These are phyloP conservation scores for Virgularia gustaviana DNA, from an alignment of 92 coral and sea anemone species.

Conservation along the genomic window DNA sequence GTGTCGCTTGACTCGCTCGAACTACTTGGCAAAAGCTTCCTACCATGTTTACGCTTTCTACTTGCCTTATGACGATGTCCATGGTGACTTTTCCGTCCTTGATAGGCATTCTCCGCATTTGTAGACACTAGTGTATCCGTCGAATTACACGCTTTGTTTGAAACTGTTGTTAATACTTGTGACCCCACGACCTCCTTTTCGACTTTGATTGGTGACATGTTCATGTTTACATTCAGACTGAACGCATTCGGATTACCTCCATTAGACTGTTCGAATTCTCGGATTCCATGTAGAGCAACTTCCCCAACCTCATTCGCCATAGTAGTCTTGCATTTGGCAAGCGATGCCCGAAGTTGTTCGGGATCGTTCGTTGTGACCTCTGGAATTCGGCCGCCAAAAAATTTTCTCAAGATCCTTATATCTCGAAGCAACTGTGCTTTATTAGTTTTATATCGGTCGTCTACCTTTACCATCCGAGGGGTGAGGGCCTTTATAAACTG, in stretches of 20 bases:
- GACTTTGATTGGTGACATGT: not conserved
- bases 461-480: constrained; percentile 8
- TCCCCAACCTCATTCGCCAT: constrained; percentile 2
- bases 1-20: not conserved
- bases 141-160: not conserved
- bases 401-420: not conserved
- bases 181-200: not conserved
- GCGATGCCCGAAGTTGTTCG: not conserved
- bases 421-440: not conserved
- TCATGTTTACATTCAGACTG: not conserved
- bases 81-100: not conserved
- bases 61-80: not conserved
- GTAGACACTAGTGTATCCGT: not conserved
- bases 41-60: not conserved
- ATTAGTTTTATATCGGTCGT: constrained; percentile 7
- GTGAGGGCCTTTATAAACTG: constrained; percentile 27
- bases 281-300: constrained; percentile 8
- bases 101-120: not conserved
- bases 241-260: not conserved
- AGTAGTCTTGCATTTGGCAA: not conserved
- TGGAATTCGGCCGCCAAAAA: not conserved
- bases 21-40: not conserved
- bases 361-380: not conserved
- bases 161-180: not conserved
- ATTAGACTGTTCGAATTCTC: not conserved